A percentile compares a stretch with the other conserved stretches of the same genome.
Evolutionary conservation across 2,888 invertebrate species (phyloP).

Genomic region (Lasius fuliginosus): DNA sequence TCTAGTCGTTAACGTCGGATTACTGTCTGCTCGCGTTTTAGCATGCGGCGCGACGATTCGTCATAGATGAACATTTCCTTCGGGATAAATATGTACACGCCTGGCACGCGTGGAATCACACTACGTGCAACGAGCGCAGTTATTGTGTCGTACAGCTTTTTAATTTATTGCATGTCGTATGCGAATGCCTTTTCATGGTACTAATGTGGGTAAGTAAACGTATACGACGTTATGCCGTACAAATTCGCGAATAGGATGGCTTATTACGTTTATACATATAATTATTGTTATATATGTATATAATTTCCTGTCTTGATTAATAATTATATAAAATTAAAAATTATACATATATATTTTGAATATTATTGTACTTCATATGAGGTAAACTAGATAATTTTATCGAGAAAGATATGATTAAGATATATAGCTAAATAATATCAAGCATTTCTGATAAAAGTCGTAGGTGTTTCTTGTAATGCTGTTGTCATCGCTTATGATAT

Average conservation of each 20-base stretch:
- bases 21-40: constrained; percentile 19
- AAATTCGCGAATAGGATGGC: background rate
- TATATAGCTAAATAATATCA: background rate
- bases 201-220: background rate
- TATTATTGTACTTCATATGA: background rate
- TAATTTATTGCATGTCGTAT: constrained; percentile 38
- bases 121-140: constrained; percentile 39
- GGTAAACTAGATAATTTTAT: constrained; percentile 24
- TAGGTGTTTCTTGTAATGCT: background rate
- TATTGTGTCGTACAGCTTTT: constrained; percentile 19
- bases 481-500: background rate
- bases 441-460: constrained; percentile 20
- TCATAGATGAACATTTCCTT: constrained; percentile 43
- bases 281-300: background rate
- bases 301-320: background rate
- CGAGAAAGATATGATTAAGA: constrained; percentile 14
- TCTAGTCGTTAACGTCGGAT: constrained; percentile 43
- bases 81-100: constrained; percentile 36
- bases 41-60: constrained; percentile 17
- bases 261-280: background rate
- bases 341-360: background rate
- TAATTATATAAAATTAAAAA: background rate
- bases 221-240: background rate
- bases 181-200: constrained; percentile 15
- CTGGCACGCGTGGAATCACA: constrained; percentile 28